A percentile compares a stretch with the other conserved stretches of the same genome.
Evolutionary conservation across 92 coral and sea anemone species (phyloP).

Genomic region (Pocillopora meandrina): DNA sequence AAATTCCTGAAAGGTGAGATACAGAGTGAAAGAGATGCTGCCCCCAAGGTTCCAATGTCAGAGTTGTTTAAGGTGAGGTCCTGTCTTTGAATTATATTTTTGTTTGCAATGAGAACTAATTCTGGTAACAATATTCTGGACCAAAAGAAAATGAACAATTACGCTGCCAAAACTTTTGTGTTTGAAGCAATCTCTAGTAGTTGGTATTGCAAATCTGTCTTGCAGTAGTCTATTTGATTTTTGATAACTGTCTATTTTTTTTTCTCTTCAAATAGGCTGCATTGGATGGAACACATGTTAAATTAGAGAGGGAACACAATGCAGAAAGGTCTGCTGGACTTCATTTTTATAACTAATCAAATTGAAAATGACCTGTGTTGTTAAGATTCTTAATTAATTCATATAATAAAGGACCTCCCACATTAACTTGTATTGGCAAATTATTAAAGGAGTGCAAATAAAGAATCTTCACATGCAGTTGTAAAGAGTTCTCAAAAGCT

Average conservation of each 20-base stretch:
- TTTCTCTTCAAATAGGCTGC: constrained; percentile 49
- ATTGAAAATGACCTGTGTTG: no score
- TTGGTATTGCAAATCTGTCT: no score
- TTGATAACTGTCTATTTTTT: not conserved
- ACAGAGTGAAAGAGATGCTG: constrained; percentile 73
- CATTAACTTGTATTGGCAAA: no score
- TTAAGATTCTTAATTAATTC: not conserved
- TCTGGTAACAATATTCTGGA: not conserved
- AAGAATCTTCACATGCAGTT: no score
- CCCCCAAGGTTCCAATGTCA: constrained; percentile 57
- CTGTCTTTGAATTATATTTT: not conserved
- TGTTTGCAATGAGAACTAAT: not conserved
- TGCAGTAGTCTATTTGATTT: no score
- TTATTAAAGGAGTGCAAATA: no score
- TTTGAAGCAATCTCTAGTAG: no score
- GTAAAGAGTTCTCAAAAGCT: no score
- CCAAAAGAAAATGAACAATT: no score
- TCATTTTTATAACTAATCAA: not conserved
- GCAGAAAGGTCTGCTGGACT: constrained; percentile 67
- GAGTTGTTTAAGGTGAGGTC: constrained; percentile 62
- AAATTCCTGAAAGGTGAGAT: constrained; percentile 81
- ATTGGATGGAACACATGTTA: constrained; percentile 70
- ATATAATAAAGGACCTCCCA: no score
- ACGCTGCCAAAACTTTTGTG: no score
- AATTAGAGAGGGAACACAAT: constrained; percentile 72